Conservation (phyloP, 2,113 vertebrate species). For the Suricata suricatta region DNA sequence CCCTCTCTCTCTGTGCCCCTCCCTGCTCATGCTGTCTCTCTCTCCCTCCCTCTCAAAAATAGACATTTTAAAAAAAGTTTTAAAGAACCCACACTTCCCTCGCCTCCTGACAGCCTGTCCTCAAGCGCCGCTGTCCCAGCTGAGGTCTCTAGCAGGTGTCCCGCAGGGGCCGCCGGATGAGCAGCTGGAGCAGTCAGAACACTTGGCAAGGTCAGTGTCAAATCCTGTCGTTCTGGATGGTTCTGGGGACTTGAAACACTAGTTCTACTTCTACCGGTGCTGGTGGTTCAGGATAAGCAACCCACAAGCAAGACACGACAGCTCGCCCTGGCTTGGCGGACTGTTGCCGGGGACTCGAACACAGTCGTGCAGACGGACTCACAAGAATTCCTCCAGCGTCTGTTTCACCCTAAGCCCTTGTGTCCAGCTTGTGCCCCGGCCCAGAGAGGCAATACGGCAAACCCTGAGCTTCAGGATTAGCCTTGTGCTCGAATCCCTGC, state of each 20-base stretch:
- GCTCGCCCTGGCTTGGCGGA: neutral
- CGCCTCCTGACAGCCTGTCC: neutral
- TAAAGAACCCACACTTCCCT: neutral
- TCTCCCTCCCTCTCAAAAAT: too few species aligned
- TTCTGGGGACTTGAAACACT: neutral
- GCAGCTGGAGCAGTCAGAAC: neutral
- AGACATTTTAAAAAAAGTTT: too few species aligned
- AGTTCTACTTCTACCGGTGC: neutral
- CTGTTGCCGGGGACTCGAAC: neutral
- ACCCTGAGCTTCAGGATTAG: neutral
- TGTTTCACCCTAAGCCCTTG: neutral
- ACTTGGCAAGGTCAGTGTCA: too few species aligned
- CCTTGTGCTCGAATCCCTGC: neutral
- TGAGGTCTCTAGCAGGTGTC: neutral
- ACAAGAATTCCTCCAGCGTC: neutral
- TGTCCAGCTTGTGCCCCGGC: neutral
- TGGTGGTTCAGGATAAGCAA: neutral
- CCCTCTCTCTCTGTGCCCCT: too few species aligned
- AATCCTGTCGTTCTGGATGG: neutral
- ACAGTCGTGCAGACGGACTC: neutral
- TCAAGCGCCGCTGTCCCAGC: neutral
- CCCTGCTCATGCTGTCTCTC: too few species aligned
- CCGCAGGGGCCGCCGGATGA: neutral
- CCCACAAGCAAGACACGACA: neutral
- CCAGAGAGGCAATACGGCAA: neutral